Evolutionary conservation across 2,797 vertebrate species (phyloP).

Genomic region (Pitangus sulphuratus): DNA sequence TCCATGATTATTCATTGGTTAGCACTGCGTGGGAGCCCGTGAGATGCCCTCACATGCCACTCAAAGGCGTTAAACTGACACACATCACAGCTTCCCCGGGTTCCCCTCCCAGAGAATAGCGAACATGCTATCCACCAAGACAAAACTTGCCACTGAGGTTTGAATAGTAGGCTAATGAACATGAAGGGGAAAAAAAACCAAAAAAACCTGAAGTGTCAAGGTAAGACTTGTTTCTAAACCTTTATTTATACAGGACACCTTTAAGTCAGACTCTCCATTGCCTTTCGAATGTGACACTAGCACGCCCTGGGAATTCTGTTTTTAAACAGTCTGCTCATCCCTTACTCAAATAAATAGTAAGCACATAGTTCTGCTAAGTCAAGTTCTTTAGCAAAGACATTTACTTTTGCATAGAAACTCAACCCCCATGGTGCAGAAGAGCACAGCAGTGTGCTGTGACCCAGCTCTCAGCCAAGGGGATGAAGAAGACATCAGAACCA

Average conservation of each 20-base stretch:
- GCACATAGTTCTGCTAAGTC: background rate
- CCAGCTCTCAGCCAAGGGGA: background rate
- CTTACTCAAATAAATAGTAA: background rate
- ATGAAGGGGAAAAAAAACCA: rapidly evolving
- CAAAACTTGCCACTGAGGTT: background rate
- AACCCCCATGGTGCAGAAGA: background rate
- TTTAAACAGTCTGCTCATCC: background rate
- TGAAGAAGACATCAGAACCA: background rate
- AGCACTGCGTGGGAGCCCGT: background rate
- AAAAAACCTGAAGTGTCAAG: background rate
- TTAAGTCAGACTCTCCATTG: background rate
- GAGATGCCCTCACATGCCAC: background rate
- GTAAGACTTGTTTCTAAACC: background rate
- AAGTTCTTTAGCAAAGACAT: conserved; percentile 4
- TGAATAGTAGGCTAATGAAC: background rate
- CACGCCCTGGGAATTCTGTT: background rate
- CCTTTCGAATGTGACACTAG: background rate
- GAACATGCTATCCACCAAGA: background rate
- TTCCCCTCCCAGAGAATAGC: background rate
- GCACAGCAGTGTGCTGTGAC: background rate
- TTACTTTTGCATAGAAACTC: background rate
- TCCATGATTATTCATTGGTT: background rate
- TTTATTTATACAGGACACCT: background rate
- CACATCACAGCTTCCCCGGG: background rate
- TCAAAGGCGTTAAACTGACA: background rate